Percentiles rank a stretch among this genome's conserved stretches.
phyloP scores from a whole-genome alignment of 30 jellyfish, hydroid and myxozoan genomes.

The Aurelia coerulea region DNA sequence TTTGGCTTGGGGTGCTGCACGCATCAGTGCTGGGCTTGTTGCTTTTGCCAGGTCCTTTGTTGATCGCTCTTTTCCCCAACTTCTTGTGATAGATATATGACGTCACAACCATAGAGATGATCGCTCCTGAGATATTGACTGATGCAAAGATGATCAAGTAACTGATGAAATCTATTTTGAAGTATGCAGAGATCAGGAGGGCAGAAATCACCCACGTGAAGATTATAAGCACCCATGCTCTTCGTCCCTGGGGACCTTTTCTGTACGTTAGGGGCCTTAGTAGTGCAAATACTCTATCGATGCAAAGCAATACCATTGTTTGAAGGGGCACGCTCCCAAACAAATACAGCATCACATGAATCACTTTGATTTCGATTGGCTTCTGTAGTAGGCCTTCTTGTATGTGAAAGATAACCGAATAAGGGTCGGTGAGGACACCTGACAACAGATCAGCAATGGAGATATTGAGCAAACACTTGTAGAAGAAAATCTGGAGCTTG shows the following conservation, averaged over 20 bases:
- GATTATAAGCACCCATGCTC: constrained; percentile 23
- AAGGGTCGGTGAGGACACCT: constrained; percentile 44
- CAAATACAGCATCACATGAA: constrained; percentile 18
- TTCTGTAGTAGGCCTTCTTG: constrained; percentile 24
- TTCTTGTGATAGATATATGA: constrained; percentile 12
- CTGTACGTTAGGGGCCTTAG: constrained; percentile 27
- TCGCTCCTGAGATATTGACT: constrained; percentile 32
- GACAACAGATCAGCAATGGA: constrained; percentile 25
- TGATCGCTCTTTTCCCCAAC: background rate
- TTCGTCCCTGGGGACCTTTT: constrained; percentile 20
- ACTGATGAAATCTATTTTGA: constrained; percentile 16
- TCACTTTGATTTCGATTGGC: constrained; percentile 17
- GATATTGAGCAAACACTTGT: constrained; percentile 26
- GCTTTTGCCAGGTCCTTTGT: background rate
- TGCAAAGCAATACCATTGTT: constrained; percentile 35
- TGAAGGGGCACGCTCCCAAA: constrained; percentile 43
- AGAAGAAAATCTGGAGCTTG: constrained; percentile 30
- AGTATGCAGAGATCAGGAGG: constrained; percentile 21
- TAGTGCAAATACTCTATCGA: constrained; percentile 24
- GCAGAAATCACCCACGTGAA: constrained; percentile 28
- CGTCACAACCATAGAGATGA: constrained; percentile 24
- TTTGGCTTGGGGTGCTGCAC: background rate
- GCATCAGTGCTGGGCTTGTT: constrained; percentile 7
- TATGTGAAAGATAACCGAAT: constrained; percentile 23
- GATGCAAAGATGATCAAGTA: constrained; percentile 36